Evolutionary conservation across 2,113 vertebrate species (phyloP).

Genomic region (Mesocricetus auratus): DNA sequence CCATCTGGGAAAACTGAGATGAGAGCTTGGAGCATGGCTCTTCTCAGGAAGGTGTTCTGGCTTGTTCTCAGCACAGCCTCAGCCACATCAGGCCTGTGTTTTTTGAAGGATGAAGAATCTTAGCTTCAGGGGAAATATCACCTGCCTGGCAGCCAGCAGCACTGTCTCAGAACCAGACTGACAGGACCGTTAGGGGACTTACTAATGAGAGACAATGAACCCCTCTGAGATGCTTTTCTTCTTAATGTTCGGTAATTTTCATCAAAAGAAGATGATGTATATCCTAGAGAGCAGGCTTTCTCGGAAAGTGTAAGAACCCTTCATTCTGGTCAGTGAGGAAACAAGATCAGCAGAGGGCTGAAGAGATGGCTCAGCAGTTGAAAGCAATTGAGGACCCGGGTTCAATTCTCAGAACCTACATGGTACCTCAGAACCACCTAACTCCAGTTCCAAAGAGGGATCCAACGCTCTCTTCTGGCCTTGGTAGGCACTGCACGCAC

Average conservation of each 20-base stretch:
- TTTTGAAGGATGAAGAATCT: neutral
- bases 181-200: too few species aligned
- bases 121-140: neutral
- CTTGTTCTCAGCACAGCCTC: neutral
- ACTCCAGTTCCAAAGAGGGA: neutral
- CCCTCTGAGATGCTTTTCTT: neutral
- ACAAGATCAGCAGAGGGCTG: neutral
- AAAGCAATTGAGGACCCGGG: too few species aligned
- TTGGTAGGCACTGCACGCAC: neutral
- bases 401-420: neutral
- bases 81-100: too few species aligned
- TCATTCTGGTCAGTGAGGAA: neutral
- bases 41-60: fast-evolving
- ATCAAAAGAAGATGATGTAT: neutral
- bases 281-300: neutral
- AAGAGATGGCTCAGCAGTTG: neutral
- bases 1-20: neutral
- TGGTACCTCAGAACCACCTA: neutral
- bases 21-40: neutral
- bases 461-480: neutral
- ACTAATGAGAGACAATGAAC: neutral
- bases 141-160: fast-evolving
- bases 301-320: neutral
- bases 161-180: neutral
- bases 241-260: neutral